Evolutionary conservation across 2,113 vertebrate species (phyloP).

Genomic region (Callithrix jacchus): DNA sequence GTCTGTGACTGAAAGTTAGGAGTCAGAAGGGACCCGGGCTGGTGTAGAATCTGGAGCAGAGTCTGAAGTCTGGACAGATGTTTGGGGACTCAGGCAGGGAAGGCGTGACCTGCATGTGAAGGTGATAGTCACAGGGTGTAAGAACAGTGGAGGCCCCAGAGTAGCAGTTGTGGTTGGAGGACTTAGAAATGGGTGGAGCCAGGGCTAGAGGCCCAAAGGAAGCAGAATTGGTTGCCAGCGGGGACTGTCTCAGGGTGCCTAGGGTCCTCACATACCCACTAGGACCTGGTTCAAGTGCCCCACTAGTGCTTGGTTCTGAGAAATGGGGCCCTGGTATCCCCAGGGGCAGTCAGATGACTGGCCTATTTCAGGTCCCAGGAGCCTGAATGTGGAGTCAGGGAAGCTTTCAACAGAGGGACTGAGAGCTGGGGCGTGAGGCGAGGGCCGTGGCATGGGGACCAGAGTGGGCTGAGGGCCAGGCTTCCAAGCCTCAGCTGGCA

Average conservation of each 20-base stretch:
- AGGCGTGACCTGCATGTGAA: background rate
- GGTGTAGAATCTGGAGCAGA: background rate
- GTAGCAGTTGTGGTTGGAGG: background rate
- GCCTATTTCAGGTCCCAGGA: background rate
- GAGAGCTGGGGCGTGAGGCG: background rate
- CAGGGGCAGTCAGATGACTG: background rate
- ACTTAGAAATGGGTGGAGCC: background rate
- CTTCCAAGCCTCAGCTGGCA: no score
- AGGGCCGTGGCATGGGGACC: background rate
- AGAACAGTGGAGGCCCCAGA: background rate
- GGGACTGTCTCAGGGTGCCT: background rate
- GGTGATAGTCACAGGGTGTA: background rate
- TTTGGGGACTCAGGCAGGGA: background rate
- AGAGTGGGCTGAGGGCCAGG: background rate
- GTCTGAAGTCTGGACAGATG: background rate
- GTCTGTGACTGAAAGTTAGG: background rate
- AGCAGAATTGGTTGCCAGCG: background rate
- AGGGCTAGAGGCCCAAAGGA: background rate
- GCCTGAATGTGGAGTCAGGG: background rate
- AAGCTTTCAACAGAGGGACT: background rate
- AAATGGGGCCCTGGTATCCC: background rate
- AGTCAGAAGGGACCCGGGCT: background rate
- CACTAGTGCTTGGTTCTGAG: background rate
- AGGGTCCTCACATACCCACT: background rate
- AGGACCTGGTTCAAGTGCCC: background rate